Evolutionary conservation across 2,113 vertebrate genomes (phyloP).

Genomic region (Ictalurus punctatus): DNA sequence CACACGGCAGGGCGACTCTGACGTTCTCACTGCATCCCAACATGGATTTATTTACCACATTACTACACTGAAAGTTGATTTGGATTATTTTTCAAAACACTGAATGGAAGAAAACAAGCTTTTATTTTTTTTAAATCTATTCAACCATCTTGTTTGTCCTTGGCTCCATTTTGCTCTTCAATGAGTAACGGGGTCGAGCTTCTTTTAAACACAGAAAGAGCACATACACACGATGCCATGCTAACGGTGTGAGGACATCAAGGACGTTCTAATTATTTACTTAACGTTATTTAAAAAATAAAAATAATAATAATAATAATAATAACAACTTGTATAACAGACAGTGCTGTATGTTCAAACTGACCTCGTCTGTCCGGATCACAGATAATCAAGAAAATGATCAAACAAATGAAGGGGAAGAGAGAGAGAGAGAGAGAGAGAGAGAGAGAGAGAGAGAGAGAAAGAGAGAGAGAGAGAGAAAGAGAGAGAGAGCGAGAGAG

Average conservation of each 20-base stretch:
- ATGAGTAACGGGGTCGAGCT: neutral
- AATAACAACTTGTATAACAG: no score
- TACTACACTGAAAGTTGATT: no score
- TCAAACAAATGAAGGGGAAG: neutral
- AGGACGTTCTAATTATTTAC: neutral
- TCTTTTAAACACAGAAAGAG: neutral
- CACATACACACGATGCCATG: neutral
- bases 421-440: no score
- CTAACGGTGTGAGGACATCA: neutral
- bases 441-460: no score
- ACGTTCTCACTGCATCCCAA: neutral
- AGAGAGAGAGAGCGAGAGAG: no score
- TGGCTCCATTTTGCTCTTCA: neutral
- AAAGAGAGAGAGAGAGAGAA: no score
- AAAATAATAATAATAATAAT: no score
- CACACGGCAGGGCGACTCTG: neutral
- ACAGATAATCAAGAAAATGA: no score
- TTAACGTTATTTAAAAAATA: no score
- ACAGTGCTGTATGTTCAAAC: no score
- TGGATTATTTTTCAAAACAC: neutral
- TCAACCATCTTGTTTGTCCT: neutral
- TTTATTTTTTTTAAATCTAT: no score
- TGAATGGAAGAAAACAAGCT: neutral
- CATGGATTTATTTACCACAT: neutral
- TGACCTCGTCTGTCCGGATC: no score